A percentile compares a stretch with the other conserved stretches of the same genome.
These are phyloP conservation scores for Alosa sapidissima DNA, from an alignment of 2,797 vertebrate species.

Conservation along the genomic window DNA sequence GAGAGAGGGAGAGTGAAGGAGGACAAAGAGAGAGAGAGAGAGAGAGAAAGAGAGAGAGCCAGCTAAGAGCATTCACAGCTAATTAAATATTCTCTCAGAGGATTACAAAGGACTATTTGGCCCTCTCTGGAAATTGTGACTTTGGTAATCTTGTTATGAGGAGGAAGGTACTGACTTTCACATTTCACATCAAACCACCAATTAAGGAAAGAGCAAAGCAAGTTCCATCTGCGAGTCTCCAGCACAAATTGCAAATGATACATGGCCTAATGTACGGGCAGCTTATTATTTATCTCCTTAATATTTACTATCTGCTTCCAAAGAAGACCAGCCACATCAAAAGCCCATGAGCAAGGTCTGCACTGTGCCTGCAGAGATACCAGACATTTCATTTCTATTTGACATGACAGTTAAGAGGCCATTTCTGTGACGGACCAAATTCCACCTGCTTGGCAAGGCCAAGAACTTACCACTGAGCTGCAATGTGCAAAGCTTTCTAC, in stretches of 20 bases:
- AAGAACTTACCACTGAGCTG: background rate
- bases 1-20: background rate
- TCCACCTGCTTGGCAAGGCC: background rate
- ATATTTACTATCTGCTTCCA: slow-evolving; percentile 35
- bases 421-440: background rate
- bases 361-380: background rate
- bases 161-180: slow-evolving; percentile 62
- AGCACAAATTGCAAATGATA: slow-evolving; percentile 69
- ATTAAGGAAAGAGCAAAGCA: slow-evolving; percentile 57
- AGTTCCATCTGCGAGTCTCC: slow-evolving; percentile 30
- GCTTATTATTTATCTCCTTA: slow-evolving; percentile 53
- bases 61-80: slow-evolving; percentile 56
- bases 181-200: slow-evolving; percentile 65
- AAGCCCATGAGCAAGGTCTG: background rate
- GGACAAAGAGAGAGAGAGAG: background rate
- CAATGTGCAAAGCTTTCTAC: background rate
- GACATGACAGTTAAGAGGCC: background rate
- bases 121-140: slow-evolving; percentile 65
- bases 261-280: slow-evolving; percentile 57
- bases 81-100: slow-evolving; percentile 74
- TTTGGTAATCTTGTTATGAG: slow-evolving; percentile 70
- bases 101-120: slow-evolving; percentile 71
- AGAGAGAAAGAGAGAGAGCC: background rate
- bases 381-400: slow-evolving; percentile 52
- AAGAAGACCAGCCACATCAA: background rate